phyloP scores from a whole-genome alignment of 2,113 vertebrate genomes.

The Geothlypis trichas region DNA sequence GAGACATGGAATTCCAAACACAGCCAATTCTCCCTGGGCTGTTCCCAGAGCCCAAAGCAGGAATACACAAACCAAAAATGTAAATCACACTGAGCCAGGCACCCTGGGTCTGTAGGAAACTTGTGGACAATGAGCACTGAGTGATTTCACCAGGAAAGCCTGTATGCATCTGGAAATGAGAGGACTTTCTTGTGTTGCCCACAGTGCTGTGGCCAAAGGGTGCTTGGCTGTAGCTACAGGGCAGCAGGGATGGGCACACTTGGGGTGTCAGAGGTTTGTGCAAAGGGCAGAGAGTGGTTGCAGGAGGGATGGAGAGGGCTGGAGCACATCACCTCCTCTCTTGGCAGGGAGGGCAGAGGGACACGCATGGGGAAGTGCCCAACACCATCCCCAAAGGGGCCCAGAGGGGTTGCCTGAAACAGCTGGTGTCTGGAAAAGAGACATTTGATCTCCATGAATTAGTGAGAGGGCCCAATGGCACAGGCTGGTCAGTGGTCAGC shows the following conservation, averaged over 20 bases:
- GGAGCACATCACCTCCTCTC: rapidly evolving
- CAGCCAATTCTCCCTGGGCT: neutral
- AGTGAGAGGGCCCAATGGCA: neutral
- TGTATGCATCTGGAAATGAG: neutral
- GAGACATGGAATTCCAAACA: neutral
- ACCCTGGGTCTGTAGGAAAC: neutral
- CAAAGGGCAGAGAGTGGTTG: rapidly evolving
- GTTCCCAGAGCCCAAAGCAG: neutral
- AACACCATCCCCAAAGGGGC: rapidly evolving
- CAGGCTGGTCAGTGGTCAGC: neutral
- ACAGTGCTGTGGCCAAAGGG: rapidly evolving
- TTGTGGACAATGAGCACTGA: neutral
- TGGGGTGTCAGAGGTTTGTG: neutral
- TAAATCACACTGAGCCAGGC: neutral
- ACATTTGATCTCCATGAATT: neutral
- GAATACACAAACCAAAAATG: rapidly evolving
- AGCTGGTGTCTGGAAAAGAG: neutral
- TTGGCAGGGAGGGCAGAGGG: neutral
- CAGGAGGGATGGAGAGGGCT: rapidly evolving
- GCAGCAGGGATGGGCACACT: rapidly evolving
- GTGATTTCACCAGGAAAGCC: neutral
- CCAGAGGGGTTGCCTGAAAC: neutral
- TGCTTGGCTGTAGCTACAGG: neutral
- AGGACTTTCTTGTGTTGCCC: neutral
- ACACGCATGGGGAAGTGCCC: rapidly evolving